phyloP scores from a whole-genome alignment of 2,888 invertebrate genomes.

The Deilephila porcellus region DNA sequence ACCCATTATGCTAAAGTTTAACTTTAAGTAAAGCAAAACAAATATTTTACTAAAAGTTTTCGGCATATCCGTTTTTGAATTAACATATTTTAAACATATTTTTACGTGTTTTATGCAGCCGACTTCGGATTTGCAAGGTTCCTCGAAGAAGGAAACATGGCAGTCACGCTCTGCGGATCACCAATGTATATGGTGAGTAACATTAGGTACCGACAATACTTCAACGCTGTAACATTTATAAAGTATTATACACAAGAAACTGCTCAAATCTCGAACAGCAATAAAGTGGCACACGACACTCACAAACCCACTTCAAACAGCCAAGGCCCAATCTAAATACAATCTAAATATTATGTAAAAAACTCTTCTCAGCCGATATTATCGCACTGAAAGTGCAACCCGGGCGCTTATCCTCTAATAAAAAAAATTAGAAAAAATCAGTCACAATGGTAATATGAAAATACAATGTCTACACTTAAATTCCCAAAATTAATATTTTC shows the following conservation, averaged over 20 bases:
- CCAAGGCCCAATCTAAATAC: background rate
- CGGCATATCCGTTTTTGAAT: constrained; percentile 12
- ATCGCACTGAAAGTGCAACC: background rate
- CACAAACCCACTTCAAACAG: background rate
- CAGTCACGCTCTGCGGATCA: constrained; percentile 99
- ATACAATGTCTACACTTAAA: too few relatives aligned
- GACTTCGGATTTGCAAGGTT: constrained; percentile 99
- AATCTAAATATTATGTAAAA: too few relatives aligned
- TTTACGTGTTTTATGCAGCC: constrained; percentile 84
- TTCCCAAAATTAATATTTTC: too few relatives aligned
- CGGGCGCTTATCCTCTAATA: background rate
- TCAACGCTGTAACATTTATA: background rate
- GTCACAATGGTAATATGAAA: too few relatives aligned
- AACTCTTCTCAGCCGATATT: background rate
- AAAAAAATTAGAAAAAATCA: too few relatives aligned
- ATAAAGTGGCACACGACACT: constrained; percentile 3
- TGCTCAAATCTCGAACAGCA: constrained; percentile 2
- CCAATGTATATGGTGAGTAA: constrained; percentile 98
- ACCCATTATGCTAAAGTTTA: background rate
- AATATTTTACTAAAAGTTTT: too few relatives aligned
- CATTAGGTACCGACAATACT: background rate
- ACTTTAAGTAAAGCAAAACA: background rate
- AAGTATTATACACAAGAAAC: background rate
- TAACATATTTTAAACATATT: background rate
- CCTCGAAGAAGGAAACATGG: constrained; percentile 99